Evolutionary conservation across 2,888 invertebrate genomes (phyloP), one percentile per base, ranked within the genome.

Genomic region (Nycteola revayana): DNA sequence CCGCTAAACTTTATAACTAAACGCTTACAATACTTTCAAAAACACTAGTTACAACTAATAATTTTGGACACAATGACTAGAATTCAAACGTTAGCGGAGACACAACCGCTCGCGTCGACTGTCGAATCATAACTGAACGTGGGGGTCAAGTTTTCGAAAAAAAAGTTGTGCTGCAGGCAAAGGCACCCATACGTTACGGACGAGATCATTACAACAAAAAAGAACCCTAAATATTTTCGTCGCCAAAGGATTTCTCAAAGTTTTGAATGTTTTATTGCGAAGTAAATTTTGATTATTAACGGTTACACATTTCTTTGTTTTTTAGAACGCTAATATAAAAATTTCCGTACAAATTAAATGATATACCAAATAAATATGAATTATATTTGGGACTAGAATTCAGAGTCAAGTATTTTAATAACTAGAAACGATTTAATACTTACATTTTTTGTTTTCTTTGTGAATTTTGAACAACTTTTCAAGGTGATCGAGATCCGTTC

Each of bases 41-140:
- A 69, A 65, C 67, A 73, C 68, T 72, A 71, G 44, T 49, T 48
- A 47, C 49, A 55, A 57, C 60, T 59, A 54, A 53, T 60, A 57
- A 75, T 74, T 87, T 87, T 86, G 86, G 87, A 75, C 67, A 77
- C 73, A 84, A 80, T 87, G 87, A 88, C 88, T 88, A 88, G 87
- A 88, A 75, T 70, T 69, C 74, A 75, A 73, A 70, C 66, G 42
- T 69, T 68, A 67, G 74, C 73, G 72, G 59, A 61, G 54, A 62
- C 58, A 74, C 86, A 75, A 79, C 86, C 84, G 85, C 68, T 60
- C 77, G 72, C 81, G 77, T 54, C 81, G 73, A 79, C 84, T 79
- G 81, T 62, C 74, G 81, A 72, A 77, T 71, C 82, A 85, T 82
- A 81, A 87, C 87, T 87, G 85, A 78, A 63, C 50, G 76, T 59